Conservation (phyloP, 2,113 vertebrate species). For the Microcebus lehilahytsara region DNA sequence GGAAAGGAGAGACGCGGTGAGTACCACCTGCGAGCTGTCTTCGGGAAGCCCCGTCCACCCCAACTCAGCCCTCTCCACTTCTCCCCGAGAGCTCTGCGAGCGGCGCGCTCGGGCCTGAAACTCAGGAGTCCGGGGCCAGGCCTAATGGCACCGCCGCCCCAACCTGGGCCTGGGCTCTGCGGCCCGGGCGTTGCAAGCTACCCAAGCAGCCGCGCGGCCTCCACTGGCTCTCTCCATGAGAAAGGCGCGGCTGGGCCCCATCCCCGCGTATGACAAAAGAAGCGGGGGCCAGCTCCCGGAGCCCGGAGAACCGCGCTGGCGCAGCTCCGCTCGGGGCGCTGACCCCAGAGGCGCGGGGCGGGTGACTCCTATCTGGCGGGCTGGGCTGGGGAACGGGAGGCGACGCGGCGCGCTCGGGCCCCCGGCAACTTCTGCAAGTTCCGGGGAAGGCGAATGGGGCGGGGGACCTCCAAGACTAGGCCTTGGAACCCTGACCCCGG, state of each 20-base stretch:
- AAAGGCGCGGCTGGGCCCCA: conserved; percentile 44
- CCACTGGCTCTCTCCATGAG: not conserved
- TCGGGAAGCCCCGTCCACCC: not conserved
- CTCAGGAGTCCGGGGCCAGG: not conserved
- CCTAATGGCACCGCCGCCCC: not conserved
- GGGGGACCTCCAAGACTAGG: conserved; percentile 16
- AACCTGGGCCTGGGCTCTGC: not conserved
- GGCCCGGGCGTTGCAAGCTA: not conserved
- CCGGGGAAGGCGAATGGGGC: not conserved
- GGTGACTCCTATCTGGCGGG: not conserved
- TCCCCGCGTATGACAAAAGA: conserved; percentile 57
- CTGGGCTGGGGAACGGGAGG: no score
- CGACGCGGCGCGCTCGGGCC: not conserved
- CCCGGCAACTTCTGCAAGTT: conserved; percentile 68
- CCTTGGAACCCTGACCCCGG: conserved; percentile 26
- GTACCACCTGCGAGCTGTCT: not conserved
- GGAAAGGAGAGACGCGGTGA: not conserved
- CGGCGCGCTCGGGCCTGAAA: not conserved
- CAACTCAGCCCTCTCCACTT: not conserved
- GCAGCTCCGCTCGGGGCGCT: not conserved
- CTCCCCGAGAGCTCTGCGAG: not conserved
- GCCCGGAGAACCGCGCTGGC: not conserved
- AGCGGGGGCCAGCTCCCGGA: not conserved
- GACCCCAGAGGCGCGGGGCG: not conserved
- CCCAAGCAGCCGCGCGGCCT: not conserved